Conservation (phyloP, 1,140 invertebrate species). For the Psilanteris sp. region DNA sequence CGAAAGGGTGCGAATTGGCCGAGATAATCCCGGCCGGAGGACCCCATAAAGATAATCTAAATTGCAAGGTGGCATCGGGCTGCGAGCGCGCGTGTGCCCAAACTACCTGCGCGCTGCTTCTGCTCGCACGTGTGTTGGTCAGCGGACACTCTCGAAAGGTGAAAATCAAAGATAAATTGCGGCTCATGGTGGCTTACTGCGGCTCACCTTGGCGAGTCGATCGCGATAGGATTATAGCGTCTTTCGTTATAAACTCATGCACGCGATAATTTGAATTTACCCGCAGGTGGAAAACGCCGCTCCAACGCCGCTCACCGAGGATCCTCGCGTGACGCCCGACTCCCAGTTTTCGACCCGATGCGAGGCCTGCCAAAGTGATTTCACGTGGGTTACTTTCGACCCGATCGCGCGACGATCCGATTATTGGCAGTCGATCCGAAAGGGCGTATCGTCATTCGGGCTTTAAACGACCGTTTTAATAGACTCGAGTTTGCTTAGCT, state of each 20-base stretch:
- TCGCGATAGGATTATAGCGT: constrained; percentile 57
- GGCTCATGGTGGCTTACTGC: constrained; percentile 51
- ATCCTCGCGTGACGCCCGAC: constrained; percentile 50
- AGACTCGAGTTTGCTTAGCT: constrained; percentile 22
- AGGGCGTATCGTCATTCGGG: too few species aligned
- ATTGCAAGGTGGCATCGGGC: constrained; percentile 55
- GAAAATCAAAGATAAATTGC: constrained; percentile 59
- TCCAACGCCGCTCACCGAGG: constrained; percentile 17
- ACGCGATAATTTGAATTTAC: constrained; percentile 59
- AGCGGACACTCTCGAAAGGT: constrained; percentile 38
- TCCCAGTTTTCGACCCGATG: constrained; percentile 46
- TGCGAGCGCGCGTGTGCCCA: constrained; percentile 39
- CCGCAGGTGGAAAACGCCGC: constrained; percentile 57
- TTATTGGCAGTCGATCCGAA: too few species aligned
- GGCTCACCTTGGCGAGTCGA: constrained; percentile 55
- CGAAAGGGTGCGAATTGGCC: constrained; percentile 60
- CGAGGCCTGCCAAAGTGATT: constrained; percentile 49
- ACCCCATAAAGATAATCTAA: constrained; percentile 54
- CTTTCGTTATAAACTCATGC: constrained; percentile 55
- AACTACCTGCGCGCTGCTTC: constrained; percentile 31
- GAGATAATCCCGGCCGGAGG: constrained; percentile 49
- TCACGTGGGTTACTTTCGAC: constrained; percentile 36
- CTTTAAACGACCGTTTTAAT: constrained; percentile 6
- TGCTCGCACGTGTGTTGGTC: constrained; percentile 38
- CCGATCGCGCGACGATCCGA: constrained; percentile 1